These are phyloP conservation scores for Vollenhovia emeryi DNA, from an alignment of 1,140 invertebrate genomes.

Conservation along the genomic window DNA sequence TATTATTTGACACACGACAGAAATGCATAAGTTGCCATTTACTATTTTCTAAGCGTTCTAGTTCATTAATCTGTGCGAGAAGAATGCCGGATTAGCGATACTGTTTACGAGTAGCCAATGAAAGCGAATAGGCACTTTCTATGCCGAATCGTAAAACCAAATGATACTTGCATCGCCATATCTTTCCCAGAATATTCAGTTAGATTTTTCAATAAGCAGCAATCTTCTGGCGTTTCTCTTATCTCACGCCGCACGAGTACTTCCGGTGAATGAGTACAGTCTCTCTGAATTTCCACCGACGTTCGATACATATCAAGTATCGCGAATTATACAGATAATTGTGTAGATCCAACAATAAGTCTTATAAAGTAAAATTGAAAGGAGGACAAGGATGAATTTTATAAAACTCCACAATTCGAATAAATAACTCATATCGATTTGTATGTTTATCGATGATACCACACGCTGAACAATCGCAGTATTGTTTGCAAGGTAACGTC, in stretches of 20 bases:
- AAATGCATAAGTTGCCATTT: not conserved
- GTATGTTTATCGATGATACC: not conserved
- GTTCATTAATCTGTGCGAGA: constrained; percentile 53
- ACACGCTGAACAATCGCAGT: not conserved
- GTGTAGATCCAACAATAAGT: not conserved
- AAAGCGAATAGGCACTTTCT: constrained; percentile 68
- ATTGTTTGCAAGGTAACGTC: not conserved
- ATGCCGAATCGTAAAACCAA: constrained; percentile 66
- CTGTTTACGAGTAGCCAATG: constrained; percentile 40
- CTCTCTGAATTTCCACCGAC: not conserved
- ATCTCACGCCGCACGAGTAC: not conserved
- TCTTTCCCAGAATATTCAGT: not conserved
- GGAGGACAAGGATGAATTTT: not conserved
- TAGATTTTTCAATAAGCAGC: constrained; percentile 9
- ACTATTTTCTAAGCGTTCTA: constrained; percentile 19
- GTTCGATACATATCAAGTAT: not conserved
- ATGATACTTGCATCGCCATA: not conserved
- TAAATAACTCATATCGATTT: constrained; percentile 3
- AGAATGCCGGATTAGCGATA: not conserved
- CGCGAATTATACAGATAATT: not conserved
- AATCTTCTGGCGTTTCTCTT: not conserved
- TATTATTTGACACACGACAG: not conserved
- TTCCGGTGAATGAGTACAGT: not conserved
- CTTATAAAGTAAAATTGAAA: not conserved
- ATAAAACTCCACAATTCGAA: not conserved